Evolutionary conservation across 2,113 vertebrate genomes (phyloP).

Genomic region (Gasterosteus aculeatus): DNA sequence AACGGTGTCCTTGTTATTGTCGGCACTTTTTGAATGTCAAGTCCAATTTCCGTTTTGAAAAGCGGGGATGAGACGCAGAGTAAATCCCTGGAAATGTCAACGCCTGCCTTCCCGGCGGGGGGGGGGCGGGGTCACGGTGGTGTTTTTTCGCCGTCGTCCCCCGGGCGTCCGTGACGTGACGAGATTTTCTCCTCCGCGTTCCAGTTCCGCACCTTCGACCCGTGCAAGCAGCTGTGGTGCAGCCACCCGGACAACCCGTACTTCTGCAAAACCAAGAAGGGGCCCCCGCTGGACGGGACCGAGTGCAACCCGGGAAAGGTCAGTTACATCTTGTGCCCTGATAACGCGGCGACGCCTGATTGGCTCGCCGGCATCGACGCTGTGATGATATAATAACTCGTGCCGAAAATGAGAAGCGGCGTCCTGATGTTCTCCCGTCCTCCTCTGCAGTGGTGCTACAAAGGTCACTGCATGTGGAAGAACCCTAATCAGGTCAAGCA

Average conservation of each 20-base stretch:
- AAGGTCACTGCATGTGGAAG: conserved; percentile 99
- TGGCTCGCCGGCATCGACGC: no score
- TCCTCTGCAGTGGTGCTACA: conserved; percentile 93
- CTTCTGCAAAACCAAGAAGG: conserved; percentile 99
- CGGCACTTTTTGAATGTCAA: not conserved
- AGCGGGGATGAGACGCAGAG: not conserved
- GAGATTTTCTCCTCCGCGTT: conserved; percentile 22
- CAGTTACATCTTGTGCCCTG: conserved; percentile 15
- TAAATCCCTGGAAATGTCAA: not conserved
- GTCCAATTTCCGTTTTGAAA: not conserved
- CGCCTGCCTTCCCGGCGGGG: not conserved
- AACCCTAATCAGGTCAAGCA: conserved; percentile 92
- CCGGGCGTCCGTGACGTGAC: no score
- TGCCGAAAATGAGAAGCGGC: no score
- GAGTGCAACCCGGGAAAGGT: conserved; percentile 95
- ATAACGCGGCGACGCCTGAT: not conserved
- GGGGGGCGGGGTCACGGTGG: no score
- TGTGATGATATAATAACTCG: no score
- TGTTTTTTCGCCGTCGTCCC: no score
- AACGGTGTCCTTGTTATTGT: not conserved
- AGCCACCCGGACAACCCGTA: conserved; percentile 98
- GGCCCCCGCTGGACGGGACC: conserved; percentile 94
- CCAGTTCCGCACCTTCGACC: conserved; percentile 97
- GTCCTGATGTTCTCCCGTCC: no score
- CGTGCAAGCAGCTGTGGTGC: conserved; percentile 98